Base-by-base conservation (phyloP, 2,888 invertebrate species). In the Darwinula stevensoni region DNA sequence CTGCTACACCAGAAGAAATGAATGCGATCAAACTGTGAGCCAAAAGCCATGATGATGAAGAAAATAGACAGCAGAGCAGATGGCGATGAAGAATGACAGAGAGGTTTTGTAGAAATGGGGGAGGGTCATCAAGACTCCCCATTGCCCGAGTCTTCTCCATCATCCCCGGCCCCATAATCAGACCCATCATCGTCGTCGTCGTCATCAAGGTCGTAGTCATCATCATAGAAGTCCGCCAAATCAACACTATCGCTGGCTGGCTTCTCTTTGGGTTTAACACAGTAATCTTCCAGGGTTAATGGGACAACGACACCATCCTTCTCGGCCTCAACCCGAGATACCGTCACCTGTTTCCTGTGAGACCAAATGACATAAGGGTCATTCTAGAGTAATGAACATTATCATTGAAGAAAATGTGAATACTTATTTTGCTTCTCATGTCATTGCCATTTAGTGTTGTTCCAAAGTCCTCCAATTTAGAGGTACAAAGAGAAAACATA, bases 251-350 rank as follows among this genome's bases (percentile, higher is more conserved):
- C 72, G 45, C 76, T 72, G 42, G 68, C 65, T 9, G 76, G 71
- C 57, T 78, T 76, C 41, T 78, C 73, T 52, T 72, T 70, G 29
- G 80, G 74, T 38, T 56, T 58, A 48, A 94, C 76, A 56, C 91
- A 91, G 56, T 94, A 94, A 18, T 97, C 97, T 59, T 97, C 94
- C 48, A 94, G 58, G 3, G 97, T 97, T 43, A 78, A 67, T 9
- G 94, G 97, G 43, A 97, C 94, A 33, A 73, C 73, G 39, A 97
- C 84, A 40, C 86, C 86, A 54, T 97, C 97, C 40, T 75, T 72
- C 50, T 84, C 84, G 1, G 97, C 97, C 40, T 94, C 91, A 31
- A 70, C 65, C 47, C 84, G 72, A 17, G 91, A 88, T 14, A 76
- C 76, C 49, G 76, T 69, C 12, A 94, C 94, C 62, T 97, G 94